A percentile compares a stretch with the other conserved stretches of the same genome.
phyloP scores from a whole-genome alignment of 2,888 invertebrate genomes.

The Aleiodes leptofemur region DNA sequence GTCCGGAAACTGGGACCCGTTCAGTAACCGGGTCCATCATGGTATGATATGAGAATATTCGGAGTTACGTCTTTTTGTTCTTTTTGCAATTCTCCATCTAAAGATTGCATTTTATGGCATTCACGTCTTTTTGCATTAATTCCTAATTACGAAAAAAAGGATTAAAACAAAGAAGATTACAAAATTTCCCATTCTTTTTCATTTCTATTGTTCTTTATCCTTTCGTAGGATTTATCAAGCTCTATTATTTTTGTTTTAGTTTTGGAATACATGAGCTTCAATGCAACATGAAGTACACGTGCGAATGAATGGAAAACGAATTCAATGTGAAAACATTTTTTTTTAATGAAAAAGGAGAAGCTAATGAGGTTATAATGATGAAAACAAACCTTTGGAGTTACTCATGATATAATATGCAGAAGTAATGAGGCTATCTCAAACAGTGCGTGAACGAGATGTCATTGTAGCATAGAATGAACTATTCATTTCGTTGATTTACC shows the following conservation, averaged over 20 bases:
- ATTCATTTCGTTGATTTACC: constrained; percentile 22
- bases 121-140: too few relatives aligned
- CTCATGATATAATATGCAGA: constrained; percentile 65
- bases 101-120: too few relatives aligned
- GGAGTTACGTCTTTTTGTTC: too few relatives aligned
- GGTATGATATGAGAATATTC: too few relatives aligned
- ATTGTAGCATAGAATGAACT: constrained; percentile 31
- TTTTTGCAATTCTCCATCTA: too few relatives aligned
- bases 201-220: neutral
- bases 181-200: neutral
- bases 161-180: too few relatives aligned
- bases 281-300: too few relatives aligned
- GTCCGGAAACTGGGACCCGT: too few relatives aligned
- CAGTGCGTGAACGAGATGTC: constrained; percentile 46
- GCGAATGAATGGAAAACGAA: neutral
- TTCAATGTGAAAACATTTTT: neutral
- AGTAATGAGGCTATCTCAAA: constrained; percentile 68
- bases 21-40: too few relatives aligned
- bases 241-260: neutral
- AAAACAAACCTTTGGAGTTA: constrained; percentile 10
- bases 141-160: too few relatives aligned
- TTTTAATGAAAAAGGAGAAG: neutral
- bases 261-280: neutral
- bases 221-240: neutral
- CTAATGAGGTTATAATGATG: constrained; percentile 21